A percentile compares a stretch with the other conserved stretches of the same genome.
Evolutionary conservation across 2,797 vertebrate species (phyloP).

Genomic region (Rhabdomys pumilio): DNA sequence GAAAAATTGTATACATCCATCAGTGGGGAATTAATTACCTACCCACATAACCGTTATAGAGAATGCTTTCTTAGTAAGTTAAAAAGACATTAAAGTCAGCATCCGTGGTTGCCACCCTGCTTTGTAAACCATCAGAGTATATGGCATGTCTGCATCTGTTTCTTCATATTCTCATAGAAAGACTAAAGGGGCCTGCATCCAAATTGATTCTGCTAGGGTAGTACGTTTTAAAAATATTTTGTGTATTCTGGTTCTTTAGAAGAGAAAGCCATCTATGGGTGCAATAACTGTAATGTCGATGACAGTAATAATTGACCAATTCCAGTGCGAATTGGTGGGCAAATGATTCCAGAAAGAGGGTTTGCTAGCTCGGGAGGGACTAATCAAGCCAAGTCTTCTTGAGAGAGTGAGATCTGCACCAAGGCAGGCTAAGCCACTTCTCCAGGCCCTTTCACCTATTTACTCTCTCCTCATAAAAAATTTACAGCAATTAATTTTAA

Average conservation of each 20-base stretch:
- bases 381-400: not conserved
- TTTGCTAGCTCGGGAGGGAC: not conserved
- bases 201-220: not conserved
- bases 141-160: not conserved
- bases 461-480: conserved; percentile 84
- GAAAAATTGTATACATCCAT: conserved; percentile 31
- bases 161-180: not conserved
- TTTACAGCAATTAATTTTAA: conserved; percentile 86
- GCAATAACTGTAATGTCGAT: not conserved
- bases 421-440: conserved; percentile 41
- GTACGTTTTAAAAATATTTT: conserved; percentile 6
- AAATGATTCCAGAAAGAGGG: not conserved
- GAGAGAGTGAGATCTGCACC: not conserved
- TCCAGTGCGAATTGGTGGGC: rapidly evolving
- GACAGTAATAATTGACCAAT: not conserved
- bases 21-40: not conserved
- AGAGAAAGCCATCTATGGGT: not conserved
- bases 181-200: not conserved
- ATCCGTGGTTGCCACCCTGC: not conserved
- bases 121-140: not conserved
- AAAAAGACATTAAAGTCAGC: not conserved
- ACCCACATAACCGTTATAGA: not conserved
- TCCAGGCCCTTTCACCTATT: conserved; percentile 74
- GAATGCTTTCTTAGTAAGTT: not conserved
- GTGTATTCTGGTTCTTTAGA: not conserved